phyloP scores from a whole-genome alignment of 2,888 invertebrate species.

The Helleia helle region DNA sequence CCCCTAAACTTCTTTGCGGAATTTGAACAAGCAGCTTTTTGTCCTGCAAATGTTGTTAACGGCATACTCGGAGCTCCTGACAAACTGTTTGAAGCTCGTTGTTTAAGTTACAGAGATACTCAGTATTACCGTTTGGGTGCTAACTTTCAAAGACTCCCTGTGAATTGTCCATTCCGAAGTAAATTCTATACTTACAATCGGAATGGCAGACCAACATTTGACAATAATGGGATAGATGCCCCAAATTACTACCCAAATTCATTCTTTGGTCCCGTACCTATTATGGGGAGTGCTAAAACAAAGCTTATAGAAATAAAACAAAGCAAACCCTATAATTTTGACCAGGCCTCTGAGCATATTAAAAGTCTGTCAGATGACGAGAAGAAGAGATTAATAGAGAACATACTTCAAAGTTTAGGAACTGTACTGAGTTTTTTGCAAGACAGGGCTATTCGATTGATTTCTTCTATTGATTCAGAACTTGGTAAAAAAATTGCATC shows the following conservation, averaged over 20 bases:
- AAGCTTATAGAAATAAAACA: slow-evolving; percentile 64
- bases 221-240: slow-evolving; percentile 83
- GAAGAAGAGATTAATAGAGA: slow-evolving; percentile 79
- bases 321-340: slow-evolving; percentile 89
- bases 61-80: slow-evolving; percentile 92
- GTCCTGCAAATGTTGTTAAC: slow-evolving; percentile 87
- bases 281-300: slow-evolving; percentile 68
- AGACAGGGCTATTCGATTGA: slow-evolving; percentile 5
- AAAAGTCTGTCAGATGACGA: slow-evolving; percentile 82
- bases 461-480: slow-evolving; percentile 2
- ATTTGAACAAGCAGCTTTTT: slow-evolving; percentile 90
- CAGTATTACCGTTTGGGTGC: slow-evolving; percentile 87
- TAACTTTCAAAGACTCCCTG: slow-evolving; percentile 90
- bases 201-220: slow-evolving; percentile 82
- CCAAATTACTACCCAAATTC: slow-evolving; percentile 96
- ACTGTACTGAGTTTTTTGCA: slow-evolving; percentile 77
- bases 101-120: slow-evolving; percentile 89
- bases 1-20: slow-evolving; percentile 91
- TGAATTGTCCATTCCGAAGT: slow-evolving; percentile 88
- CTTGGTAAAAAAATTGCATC: slow-evolving; percentile 5
- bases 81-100: slow-evolving; percentile 86
- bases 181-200: slow-evolving; percentile 82
- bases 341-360: slow-evolving; percentile 83
- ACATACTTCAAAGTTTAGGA: slow-evolving; percentile 82
- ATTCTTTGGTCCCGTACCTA: slow-evolving; percentile 84